A percentile compares a stretch with the other conserved stretches of the same genome.
Conservation (phyloP, 2,888 invertebrate genomes). For the Rutpela maculata region DNA sequence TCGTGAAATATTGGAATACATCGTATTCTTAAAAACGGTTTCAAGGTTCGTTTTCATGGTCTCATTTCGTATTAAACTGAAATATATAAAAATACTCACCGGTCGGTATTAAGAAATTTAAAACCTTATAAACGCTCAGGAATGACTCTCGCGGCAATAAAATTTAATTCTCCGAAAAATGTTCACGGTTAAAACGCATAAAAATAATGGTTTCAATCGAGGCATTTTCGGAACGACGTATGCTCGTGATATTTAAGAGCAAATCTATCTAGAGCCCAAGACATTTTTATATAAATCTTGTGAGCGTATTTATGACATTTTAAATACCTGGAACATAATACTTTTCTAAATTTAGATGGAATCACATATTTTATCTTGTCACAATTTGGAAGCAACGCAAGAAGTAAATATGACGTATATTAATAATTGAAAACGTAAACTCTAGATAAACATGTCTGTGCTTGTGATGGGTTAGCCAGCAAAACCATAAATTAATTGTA, state of each 20-base stretch:
- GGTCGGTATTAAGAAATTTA: constrained; percentile 3
- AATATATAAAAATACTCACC: background rate
- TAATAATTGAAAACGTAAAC: constrained; percentile 19
- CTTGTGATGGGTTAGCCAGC: constrained; percentile 4
- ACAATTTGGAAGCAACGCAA: constrained; percentile 13
- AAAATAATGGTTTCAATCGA: background rate
- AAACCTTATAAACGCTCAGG: background rate
- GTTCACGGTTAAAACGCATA: constrained; percentile 24
- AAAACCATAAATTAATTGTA: constrained; percentile 7
- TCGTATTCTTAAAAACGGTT: background rate
- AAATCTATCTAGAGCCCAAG: constrained; percentile 19
- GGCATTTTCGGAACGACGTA: constrained; percentile 7
- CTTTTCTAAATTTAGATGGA: constrained; percentile 32
- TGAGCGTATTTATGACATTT: constrained; percentile 13
- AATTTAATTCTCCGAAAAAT: constrained; percentile 5
- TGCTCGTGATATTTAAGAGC: constrained; percentile 7
- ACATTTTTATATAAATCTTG: constrained; percentile 24
- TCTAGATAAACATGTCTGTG: constrained; percentile 7
- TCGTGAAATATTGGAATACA: background rate
- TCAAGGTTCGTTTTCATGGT: background rate
- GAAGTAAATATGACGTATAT: constrained; percentile 2
- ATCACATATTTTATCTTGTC: constrained; percentile 34
- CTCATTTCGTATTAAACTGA: background rate
- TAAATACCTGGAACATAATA: constrained; percentile 21
- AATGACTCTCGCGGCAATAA: background rate